A percentile compares a stretch with the other conserved stretches of the same genome.
These are phyloP conservation scores for Chironex yamaguchii DNA, from an alignment of 30 jellyfish, hydroid and myxozoan genomes.

Conservation along the genomic window DNA sequence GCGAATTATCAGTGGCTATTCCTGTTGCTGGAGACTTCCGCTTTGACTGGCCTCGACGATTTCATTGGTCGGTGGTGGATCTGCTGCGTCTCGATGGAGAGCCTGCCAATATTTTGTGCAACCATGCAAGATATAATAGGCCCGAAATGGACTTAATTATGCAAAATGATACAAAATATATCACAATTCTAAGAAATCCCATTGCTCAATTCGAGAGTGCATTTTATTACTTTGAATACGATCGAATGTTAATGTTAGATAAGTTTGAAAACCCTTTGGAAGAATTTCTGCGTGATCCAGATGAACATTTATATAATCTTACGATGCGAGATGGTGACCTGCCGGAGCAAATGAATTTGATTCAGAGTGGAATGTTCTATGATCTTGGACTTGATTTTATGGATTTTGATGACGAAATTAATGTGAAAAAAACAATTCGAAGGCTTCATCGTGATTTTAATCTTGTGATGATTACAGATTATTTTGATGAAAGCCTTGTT, in stretches of 20 bases:
- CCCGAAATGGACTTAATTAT: conserved; percentile 85
- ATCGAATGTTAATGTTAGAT: conserved; percentile 62
- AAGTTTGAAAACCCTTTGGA: conserved; percentile 73
- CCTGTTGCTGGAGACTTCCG: conserved; percentile 86
- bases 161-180: conserved; percentile 80
- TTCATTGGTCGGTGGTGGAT: conserved; percentile 95
- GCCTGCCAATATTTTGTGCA: conserved; percentile 86
- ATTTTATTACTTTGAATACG: conserved; percentile 84
- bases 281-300: conserved; percentile 92
- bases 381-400: conserved; percentile 91
- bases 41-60: conserved; percentile 88
- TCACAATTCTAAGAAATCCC: conserved; percentile 90
- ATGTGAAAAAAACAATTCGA: conserved; percentile 31
- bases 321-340: conserved; percentile 83
- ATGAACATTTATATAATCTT: conserved; percentile 78
- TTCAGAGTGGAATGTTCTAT: conserved; percentile 96
- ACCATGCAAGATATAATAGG: conserved; percentile 96
- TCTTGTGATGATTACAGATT: conserved; percentile 85
- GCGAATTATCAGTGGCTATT: conserved; percentile 80
- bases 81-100: conserved; percentile 88
- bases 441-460: conserved; percentile 80
- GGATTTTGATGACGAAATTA: conserved; percentile 71
- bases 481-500: conserved; percentile 95
- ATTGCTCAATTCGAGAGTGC: conserved; percentile 94
- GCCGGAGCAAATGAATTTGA: conserved; percentile 84